These are phyloP conservation scores for Pseudachorutes palmiensis DNA, from an alignment of 1,140 invertebrate genomes.

Conservation along the genomic window DNA sequence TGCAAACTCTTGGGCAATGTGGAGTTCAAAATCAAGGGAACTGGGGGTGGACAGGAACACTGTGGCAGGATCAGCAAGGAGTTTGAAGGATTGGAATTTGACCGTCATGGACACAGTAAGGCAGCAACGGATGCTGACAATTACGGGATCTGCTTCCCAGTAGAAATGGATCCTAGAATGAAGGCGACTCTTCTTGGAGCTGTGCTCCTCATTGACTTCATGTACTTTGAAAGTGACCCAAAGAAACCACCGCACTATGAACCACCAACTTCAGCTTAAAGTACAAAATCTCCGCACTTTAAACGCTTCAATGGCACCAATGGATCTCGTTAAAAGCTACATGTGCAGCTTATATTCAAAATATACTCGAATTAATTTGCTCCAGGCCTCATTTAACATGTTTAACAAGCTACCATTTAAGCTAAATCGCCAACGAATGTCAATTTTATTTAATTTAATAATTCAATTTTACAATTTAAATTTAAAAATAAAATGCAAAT, in stretches of 20 bases:
- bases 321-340: too few relatives aligned
- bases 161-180: neutral
- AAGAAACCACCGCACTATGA: neutral
- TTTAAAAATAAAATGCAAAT: too few relatives aligned
- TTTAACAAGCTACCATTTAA: too few relatives aligned
- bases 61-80: slow-evolving; percentile 14
- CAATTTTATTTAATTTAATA: too few relatives aligned
- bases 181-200: slow-evolving; percentile 7
- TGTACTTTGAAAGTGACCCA: neutral
- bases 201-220: slow-evolving; percentile 10
- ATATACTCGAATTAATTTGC: too few relatives aligned
- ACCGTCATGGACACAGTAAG: neutral
- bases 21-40: neutral
- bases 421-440: too few relatives aligned
- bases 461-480: too few relatives aligned
- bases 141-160: slow-evolving; percentile 4
- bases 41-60: neutral
- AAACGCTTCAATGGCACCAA: too few relatives aligned
- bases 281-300: too few relatives aligned
- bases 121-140: neutral
- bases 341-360: too few relatives aligned
- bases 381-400: too few relatives aligned
- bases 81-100: neutral
- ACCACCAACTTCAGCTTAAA: neutral
- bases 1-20: slow-evolving; percentile 4